These are phyloP conservation scores for Nasonia longicornis DNA, from an alignment of 1,140 invertebrate genomes.

Conservation along the genomic window DNA sequence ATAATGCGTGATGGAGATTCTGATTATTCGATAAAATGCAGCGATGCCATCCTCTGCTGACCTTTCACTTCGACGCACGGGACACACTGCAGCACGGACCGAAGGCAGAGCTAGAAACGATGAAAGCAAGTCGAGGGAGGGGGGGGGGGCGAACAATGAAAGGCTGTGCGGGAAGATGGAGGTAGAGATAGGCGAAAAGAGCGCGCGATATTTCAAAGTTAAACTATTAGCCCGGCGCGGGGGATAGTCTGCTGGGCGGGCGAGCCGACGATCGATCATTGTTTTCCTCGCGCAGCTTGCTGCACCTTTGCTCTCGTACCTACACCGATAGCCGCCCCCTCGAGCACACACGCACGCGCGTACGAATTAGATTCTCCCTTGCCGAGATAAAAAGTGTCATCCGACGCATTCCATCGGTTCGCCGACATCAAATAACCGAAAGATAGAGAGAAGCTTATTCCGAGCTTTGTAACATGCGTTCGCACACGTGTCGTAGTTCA, in stretches of 20 bases:
- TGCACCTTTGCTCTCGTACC: no score
- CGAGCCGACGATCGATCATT: constrained; percentile 50
- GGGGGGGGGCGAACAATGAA: neutral
- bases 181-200: constrained; percentile 11
- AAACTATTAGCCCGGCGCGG: constrained; percentile 45
- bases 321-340: no score
- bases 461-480: neutral
- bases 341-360: no score
- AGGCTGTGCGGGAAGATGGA: neutral
- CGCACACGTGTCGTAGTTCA: neutral
- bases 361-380: neutral
- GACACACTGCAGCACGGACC: neutral
- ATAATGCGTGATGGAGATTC: no score
- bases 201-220: constrained; percentile 53
- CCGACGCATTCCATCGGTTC: no score
- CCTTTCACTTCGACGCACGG: neutral
- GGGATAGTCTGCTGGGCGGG: constrained; percentile 49
- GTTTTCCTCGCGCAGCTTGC: constrained; percentile 26
- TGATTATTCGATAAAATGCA: no score
- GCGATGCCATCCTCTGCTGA: neutral
- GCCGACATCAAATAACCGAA: neutral
- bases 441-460: neutral
- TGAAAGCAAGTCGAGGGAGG: neutral
- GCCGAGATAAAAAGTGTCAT: no score
- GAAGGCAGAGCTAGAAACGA: neutral